Percentiles rank a stretch among this genome's conserved stretches.
Conservation (phyloP, 2,797 vertebrate genomes). For the Cephalopachus bancanus region DNA sequence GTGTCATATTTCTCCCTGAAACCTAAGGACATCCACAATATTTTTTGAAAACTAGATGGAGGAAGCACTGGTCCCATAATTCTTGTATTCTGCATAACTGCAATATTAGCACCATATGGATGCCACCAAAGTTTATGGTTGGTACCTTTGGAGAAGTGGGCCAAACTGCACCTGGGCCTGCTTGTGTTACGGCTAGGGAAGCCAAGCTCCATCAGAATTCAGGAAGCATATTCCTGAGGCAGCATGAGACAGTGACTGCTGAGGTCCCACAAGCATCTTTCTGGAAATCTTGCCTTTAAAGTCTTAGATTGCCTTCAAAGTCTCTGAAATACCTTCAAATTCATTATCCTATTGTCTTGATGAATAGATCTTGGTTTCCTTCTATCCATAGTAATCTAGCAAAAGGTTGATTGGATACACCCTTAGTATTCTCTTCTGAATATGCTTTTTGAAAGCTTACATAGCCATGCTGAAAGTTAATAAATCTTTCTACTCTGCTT, state of each 20-base stretch:
- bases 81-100: background rate
- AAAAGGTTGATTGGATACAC: background rate
- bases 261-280: background rate
- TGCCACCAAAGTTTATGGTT: background rate
- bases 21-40: no score
- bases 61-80: background rate
- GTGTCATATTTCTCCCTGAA: background rate
- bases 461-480: background rate
- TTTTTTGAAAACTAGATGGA: background rate
- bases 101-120: background rate
- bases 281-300: background rate
- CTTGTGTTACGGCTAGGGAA: background rate
- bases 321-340: background rate
- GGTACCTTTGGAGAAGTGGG: background rate
- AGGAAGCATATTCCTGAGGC: background rate
- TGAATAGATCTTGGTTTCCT: background rate
- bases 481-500: background rate
- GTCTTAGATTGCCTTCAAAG: background rate
- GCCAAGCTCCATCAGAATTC: background rate
- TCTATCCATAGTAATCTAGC: background rate
- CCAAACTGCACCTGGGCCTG: background rate
- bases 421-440: background rate
- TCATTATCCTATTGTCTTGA: background rate
- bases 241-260: background rate
- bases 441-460: background rate